Evolutionary conservation across 2,797 vertebrate species (phyloP).

Genomic region (Sebastes minor): DNA sequence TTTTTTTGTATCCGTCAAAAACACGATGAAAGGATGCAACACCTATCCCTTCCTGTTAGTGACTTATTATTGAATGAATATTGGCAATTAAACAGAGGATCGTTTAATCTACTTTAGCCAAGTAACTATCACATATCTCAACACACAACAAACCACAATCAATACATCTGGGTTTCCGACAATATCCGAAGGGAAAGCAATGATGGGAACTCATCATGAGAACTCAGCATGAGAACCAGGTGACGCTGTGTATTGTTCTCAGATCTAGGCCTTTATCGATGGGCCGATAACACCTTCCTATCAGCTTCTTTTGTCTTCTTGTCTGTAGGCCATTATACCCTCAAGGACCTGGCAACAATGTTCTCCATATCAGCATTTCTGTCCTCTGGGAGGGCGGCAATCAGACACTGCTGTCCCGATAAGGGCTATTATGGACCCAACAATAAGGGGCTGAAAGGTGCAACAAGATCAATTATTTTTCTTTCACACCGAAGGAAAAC

Average conservation of each 20-base stretch:
- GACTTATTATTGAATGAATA: background rate
- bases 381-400: constrained; percentile 38
- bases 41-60: background rate
- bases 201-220: background rate
- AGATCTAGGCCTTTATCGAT: constrained; percentile 27
- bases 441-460: constrained; percentile 7
- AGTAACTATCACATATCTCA: background rate
- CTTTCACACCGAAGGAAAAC: constrained; percentile 9
- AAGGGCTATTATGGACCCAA: constrained; percentile 35
- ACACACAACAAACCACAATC: background rate
- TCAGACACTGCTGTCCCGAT: constrained; percentile 50
- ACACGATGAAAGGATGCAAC: background rate
- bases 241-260: background rate
- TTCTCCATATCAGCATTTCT: constrained; percentile 15
- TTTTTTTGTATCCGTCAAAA: background rate
- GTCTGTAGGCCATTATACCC: background rate
- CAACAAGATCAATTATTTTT: background rate
- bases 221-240: constrained; percentile 53
- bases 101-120: background rate
- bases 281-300: constrained; percentile 14
- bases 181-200: background rate
- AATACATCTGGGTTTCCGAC: background rate
- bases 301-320: constrained; percentile 12
- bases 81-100: background rate
- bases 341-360: background rate